Evolutionary conservation across 1,140 invertebrate genomes (phyloP).

Genomic region (Carposina sasakii): DNA sequence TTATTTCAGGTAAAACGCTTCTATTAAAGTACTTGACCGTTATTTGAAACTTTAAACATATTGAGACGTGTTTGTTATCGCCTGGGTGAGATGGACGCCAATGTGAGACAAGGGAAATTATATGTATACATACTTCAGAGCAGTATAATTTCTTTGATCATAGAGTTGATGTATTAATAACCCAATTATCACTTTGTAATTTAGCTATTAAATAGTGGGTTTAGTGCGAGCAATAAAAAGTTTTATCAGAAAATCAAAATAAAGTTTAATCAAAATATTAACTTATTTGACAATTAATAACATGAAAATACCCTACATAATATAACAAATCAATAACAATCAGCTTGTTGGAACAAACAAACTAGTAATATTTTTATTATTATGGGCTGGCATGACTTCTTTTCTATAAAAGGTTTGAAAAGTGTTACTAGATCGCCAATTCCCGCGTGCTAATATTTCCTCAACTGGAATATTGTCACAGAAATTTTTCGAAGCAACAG

Average conservation of each 20-base stretch:
- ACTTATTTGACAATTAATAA: not conserved
- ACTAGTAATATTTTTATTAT: not conserved
- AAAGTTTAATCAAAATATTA: not conserved
- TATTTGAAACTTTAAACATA: not conserved
- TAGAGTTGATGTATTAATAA: no score
- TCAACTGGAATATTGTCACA: not conserved
- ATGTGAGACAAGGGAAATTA: no score
- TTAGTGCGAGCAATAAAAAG: not conserved
- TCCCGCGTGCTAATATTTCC: not conserved
- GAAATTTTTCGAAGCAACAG: not conserved
- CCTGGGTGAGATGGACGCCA: constrained; percentile 1
- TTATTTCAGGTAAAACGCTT: constrained; percentile 13
- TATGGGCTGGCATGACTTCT: not conserved
- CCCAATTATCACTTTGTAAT: no score
- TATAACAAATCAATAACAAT: not conserved
- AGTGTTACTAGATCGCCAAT: not conserved
- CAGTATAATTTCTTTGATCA: no score
- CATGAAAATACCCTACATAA: not conserved
- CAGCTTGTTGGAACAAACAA: not conserved
- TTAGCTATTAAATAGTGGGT: no score
- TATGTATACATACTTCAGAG: no score
- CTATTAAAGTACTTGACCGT: constrained; percentile 1
- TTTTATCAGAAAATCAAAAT: not conserved
- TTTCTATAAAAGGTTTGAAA: not conserved
- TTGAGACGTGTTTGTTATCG: constrained; percentile 1